These are phyloP conservation scores for Catostylus mosaicus DNA, from an alignment of 30 jellyfish, hydroid and myxozoan genomes.

Conservation along the genomic window DNA sequence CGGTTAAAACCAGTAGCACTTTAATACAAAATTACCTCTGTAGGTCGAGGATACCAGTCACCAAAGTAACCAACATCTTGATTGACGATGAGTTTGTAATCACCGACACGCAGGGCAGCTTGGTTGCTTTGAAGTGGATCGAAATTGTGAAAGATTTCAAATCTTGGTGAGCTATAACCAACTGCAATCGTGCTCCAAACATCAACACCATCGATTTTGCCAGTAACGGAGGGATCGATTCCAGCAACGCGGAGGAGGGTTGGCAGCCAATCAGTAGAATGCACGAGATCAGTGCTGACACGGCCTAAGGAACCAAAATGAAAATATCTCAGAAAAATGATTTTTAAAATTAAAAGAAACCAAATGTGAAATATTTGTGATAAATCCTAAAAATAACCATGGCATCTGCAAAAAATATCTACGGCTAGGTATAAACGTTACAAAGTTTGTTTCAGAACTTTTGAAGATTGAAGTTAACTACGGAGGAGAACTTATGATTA, in stretches of 20 bases:
- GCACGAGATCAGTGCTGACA: conserved; percentile 83
- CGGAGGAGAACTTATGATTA: no score
- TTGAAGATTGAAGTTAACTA: no score
- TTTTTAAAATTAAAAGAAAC: no score
- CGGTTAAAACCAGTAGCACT: no score
- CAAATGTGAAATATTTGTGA: no score
- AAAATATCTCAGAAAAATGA: no score
- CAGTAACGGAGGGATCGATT: conserved; percentile 24
- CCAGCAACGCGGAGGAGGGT: conserved; percentile 79
- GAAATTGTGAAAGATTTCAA: conserved; percentile 86
- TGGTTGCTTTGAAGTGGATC: conserved; percentile 94
- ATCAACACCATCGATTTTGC: conserved; percentile 80
- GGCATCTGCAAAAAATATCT: no score
- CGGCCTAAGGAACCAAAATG: conserved; percentile 63
- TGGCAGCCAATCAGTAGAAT: conserved; percentile 99
- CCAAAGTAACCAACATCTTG: conserved; percentile 95
- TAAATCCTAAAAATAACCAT: no score
- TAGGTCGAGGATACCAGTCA: conserved; percentile 98
- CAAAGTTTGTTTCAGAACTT: no score
- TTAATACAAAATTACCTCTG: conserved; percentile 40
- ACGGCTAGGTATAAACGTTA: no score
- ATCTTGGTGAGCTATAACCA: conserved; percentile 75
- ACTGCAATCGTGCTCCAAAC: conserved; percentile 75
- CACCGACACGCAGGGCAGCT: conserved; percentile 94
- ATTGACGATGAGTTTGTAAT: conserved; percentile 87